Conservation (phyloP, 2,888 invertebrate genomes). For the Hemicrepidius hirtus region DNA sequence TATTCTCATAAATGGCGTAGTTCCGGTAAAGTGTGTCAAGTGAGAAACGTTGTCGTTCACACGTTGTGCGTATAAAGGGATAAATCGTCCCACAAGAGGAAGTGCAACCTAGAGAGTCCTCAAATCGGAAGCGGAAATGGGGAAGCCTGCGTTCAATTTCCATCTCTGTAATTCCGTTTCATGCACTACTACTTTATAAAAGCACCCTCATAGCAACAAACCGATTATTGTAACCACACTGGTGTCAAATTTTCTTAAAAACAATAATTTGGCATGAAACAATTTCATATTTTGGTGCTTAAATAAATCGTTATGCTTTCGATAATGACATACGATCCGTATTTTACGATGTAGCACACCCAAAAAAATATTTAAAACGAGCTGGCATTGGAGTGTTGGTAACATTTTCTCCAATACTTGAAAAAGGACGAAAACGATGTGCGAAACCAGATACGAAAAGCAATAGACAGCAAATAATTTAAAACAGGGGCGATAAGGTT, state of each 20-base stretch:
- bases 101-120: slow-evolving; percentile 44
- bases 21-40: slow-evolving; percentile 12
- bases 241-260: not conserved
- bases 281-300: too few species aligned
- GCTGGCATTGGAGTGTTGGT: too few species aligned
- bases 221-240: slow-evolving; percentile 16
- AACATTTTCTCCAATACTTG: too few species aligned
- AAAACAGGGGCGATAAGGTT: not conserved
- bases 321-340: too few species aligned
- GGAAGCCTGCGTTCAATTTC: slow-evolving; percentile 44
- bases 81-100: slow-evolving; percentile 32
- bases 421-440: not conserved
- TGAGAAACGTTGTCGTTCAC: slow-evolving; percentile 9
- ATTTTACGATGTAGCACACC: too few species aligned
- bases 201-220: slow-evolving; percentile 12
- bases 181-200: slow-evolving; percentile 21
- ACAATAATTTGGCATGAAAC: too few species aligned
- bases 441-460: not conserved
- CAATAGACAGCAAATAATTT: slow-evolving; percentile 6
- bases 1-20: not conserved
- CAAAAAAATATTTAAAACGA: too few species aligned
- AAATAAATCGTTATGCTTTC: too few species aligned
- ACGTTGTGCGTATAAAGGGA: slow-evolving; percentile 23
- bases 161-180: slow-evolving; percentile 35
- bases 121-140: slow-evolving; percentile 45